phyloP scores from a whole-genome alignment of 2,888 invertebrate genomes.

The Cyrtodaria siliqua region DNA sequence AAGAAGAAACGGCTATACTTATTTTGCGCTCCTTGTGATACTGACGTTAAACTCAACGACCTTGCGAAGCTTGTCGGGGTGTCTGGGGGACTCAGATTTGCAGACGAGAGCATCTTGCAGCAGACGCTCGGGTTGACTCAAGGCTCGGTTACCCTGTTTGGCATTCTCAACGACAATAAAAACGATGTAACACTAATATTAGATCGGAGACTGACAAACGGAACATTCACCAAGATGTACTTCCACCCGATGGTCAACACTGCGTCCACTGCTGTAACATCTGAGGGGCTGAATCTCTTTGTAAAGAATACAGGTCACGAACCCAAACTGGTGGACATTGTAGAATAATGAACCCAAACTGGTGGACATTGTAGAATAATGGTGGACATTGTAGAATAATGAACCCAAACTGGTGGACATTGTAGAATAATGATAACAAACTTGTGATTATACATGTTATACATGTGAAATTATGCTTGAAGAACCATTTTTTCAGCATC shows the following conservation, averaged over 20 bases:
- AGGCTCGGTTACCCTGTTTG: conserved; percentile 85
- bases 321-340: conserved; percentile 61
- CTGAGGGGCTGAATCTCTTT: conserved; percentile 75
- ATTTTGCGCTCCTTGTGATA: conserved; percentile 83
- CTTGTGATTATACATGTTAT: too few relatives aligned
- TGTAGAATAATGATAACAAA: too few relatives aligned
- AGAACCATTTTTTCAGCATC: too few relatives aligned
- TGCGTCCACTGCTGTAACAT: conserved; percentile 76
- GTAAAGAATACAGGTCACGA: conserved; percentile 74
- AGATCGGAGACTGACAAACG: conserved; percentile 75
- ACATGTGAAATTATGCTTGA: too few relatives aligned
- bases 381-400: too few relatives aligned
- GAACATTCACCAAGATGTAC: conserved; percentile 72
- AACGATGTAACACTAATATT: conserved; percentile 81
- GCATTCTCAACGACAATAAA: conserved; percentile 82
- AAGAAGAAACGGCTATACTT: conserved; percentile 85
- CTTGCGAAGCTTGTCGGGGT: conserved; percentile 81
- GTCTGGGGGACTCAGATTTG: conserved; percentile 84
- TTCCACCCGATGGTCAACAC: conserved; percentile 85
- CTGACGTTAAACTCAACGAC: conserved; percentile 81
- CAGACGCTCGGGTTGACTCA: conserved; percentile 84
- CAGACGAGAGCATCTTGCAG: conserved; percentile 79
- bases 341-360: too few relatives aligned
- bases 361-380: too few relatives aligned
- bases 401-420: too few relatives aligned